Conservation (phyloP, 2,888 invertebrate genomes). For the Escarpia spicata region DNA sequence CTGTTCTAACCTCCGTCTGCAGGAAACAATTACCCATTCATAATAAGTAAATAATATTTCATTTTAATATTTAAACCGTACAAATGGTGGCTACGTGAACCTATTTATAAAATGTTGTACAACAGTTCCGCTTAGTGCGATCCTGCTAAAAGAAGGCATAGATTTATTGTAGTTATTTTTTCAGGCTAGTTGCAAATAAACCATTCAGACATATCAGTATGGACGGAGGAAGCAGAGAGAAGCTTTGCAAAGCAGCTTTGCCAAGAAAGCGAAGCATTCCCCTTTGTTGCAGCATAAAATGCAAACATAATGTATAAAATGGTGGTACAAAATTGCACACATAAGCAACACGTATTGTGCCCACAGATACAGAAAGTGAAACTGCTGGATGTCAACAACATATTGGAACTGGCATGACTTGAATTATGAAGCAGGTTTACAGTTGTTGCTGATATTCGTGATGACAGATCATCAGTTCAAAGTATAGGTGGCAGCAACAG, state of each 20-base stretch:
- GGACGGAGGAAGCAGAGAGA: background rate
- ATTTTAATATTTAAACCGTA: background rate
- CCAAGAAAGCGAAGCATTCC: background rate
- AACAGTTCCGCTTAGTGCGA: background rate
- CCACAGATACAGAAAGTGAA: background rate
- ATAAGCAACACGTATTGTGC: background rate
- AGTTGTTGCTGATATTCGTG: background rate
- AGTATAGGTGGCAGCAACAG: conserved; percentile 1
- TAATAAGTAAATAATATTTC: background rate
- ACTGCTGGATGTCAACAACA: background rate
- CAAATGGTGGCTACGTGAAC: no score
- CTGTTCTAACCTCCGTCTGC: conserved; percentile 52
- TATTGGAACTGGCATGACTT: background rate
- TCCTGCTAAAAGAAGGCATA: background rate
- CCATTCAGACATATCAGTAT: background rate
- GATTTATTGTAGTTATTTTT: background rate
- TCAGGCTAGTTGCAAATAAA: background rate
- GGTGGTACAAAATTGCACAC: background rate
- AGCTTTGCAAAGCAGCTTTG: background rate
- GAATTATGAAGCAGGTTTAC: background rate
- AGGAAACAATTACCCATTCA: background rate
- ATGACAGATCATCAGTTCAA: background rate
- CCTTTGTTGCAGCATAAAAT: background rate
- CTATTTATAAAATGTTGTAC: background rate
- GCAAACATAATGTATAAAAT: background rate